Evolutionary conservation across 2,888 invertebrate species (phyloP), one percentile per base, ranked within the genome.

Genomic region (Hesperia comma): DNA sequence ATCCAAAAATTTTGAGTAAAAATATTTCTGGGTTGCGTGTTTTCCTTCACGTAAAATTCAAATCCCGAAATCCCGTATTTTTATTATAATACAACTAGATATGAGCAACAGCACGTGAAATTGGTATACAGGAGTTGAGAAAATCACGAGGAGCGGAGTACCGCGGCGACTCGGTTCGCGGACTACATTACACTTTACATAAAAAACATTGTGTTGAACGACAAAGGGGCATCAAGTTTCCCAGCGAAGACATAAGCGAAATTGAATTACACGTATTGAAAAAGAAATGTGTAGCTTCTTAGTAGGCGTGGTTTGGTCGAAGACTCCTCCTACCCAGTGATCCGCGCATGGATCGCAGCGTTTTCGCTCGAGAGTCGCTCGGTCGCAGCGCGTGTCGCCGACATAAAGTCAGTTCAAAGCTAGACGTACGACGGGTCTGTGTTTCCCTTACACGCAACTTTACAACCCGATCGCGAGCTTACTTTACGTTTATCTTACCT

Each of bases 231-330:
- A 91, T 92, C 92, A 92, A 92, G 90, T 92, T 92, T 90, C 90
- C 91, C 90, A 90, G 92, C 92, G 90, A 92, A 92, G 92, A 92
- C 92, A 92, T 92, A 92, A 92, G 91, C 91, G 90, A 92, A 92
- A 92, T 92, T 92, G 92, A 92, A 92, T 92, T 92, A 92, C 92
- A 92, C 91, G 91, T 92, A 92, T 92, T 92, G 92, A 92, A 92
- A 92, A 92, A 92, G 92, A 92, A 92, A 92, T 91, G 92, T 92
- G 92, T 87, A 91, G 91, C 90, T 90, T 81, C 92, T 92, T 90
- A 84, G 92, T 90, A 89, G 92, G 92, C 92, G 92, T 90, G 92
- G 91, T 87, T 89, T 86, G 76, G 78, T 73, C 58, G 71, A 86
- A 87, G 86, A 85, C 91, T 89, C 91, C 92, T 88, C 92, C 92